Evolutionary conservation across 2,797 vertebrate species (phyloP), one percentile per base, ranked within the genome.

Genomic region (Amblyraja radiata): DNA sequence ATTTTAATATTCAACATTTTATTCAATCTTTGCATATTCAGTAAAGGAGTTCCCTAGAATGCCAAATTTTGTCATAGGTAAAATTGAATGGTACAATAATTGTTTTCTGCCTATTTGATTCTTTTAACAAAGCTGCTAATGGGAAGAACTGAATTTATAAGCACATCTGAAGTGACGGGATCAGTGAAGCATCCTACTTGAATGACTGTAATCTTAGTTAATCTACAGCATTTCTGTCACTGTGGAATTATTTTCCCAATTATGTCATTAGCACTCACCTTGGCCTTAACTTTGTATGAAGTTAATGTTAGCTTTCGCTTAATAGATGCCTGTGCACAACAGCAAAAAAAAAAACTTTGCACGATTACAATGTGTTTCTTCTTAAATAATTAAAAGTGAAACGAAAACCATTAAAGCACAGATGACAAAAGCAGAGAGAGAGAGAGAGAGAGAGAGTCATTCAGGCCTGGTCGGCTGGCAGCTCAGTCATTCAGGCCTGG

Each of bases 181-280:
- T 84, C 21, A 84, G 46, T 84, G 81, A 68, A 65, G 32, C 54
- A 84, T 68, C 61, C 1, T 32, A 65, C n/a, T 21, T 88, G 16
- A 88, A 63, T 65, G 63, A 68, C 21, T n/a, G 10, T 84, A 58
- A 88, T 32, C 61, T 86, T 6, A 32, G 2, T 18, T 18, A 68
- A 68, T 68, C n/a, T 88, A 63, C 84, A 88, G 13, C 61, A 88
- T n/a, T 68, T 88, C n/a, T 88, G 84, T 88, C 61, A 63, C 5
- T 63, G 28, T 63, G 9, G 28, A 63, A 86, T 88, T 65, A 68
- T 36, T 88, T 86, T 58, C 36, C n/a, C 16, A 65, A 36, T 88
- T 65, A 65, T 88, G 61, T 9, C 84, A 36, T 88, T n/a, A 88
- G n/a, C n/a, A 36, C 63, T 88, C 84, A 86, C 83, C 58, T 86